These are phyloP conservation scores for Agelaius phoeniceus DNA, from an alignment of 2,113 vertebrate genomes.

Conservation along the genomic window DNA sequence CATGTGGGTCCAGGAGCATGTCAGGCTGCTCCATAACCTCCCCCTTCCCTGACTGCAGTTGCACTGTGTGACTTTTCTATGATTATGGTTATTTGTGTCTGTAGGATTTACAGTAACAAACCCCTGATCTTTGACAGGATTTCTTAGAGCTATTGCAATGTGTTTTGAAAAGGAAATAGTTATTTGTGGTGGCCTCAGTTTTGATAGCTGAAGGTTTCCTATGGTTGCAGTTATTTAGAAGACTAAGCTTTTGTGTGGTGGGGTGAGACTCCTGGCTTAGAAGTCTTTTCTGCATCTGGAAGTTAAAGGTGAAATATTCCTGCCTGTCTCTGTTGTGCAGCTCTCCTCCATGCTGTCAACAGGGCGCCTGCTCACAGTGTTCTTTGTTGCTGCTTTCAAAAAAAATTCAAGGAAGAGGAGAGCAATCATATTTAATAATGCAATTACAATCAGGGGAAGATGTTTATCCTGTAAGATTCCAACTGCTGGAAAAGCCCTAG, in stretches of 20 bases:
- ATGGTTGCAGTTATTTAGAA: background rate
- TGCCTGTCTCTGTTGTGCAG: background rate
- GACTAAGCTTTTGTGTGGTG: background rate
- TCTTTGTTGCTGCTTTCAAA: conserved; percentile 49
- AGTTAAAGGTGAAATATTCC: background rate
- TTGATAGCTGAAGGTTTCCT: background rate
- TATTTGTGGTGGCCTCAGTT: background rate
- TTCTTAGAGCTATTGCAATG: background rate
- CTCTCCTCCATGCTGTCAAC: background rate
- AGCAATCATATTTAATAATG: conserved; percentile 67
- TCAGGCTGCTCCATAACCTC: background rate
- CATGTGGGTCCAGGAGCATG: accelerated
- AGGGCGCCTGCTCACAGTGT: background rate
- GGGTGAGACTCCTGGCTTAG: background rate
- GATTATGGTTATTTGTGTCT: background rate
- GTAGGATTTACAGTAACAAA: background rate
- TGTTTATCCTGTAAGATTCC: conserved; percentile 58
- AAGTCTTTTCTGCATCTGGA: background rate
- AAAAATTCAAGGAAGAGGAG: conserved; percentile 20
- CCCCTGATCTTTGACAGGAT: background rate
- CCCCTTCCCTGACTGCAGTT: background rate
- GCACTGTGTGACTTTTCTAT: background rate
- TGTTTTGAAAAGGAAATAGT: background rate
- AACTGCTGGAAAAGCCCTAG: conserved; percentile 56
- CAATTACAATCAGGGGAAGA: conserved; percentile 62